A percentile compares a stretch with the other conserved stretches of the same genome.
phyloP scores from a whole-genome alignment of 2,888 invertebrate genomes.

The Holacanthella duospinosa region DNA sequence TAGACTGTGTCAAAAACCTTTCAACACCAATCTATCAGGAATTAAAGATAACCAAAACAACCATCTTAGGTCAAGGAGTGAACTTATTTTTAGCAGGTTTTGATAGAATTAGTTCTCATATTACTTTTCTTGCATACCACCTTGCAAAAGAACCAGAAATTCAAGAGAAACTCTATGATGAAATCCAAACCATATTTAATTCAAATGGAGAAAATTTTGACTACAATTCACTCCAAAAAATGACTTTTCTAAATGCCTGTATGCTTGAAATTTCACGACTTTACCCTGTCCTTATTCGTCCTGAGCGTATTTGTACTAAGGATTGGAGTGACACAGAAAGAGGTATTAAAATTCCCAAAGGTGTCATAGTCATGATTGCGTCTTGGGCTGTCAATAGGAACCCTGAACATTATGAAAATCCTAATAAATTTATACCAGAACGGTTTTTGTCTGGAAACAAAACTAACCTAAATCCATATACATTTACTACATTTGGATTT shows the following conservation, averaged over 20 bases:
- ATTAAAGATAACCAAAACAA: slow-evolving; percentile 15
- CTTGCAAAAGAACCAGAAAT: slow-evolving; percentile 18
- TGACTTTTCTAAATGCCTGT: slow-evolving; percentile 20
- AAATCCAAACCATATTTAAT: slow-evolving; percentile 17
- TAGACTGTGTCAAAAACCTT: not conserved
- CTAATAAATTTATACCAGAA: slow-evolving; percentile 16
- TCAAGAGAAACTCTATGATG: slow-evolving; percentile 16
- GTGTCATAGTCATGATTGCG: slow-evolving; percentile 21
- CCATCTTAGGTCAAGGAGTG: slow-evolving; percentile 20
- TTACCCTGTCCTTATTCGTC: slow-evolving; percentile 19
- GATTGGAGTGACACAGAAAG: slow-evolving; percentile 23
- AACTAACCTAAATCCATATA: slow-evolving; percentile 19
- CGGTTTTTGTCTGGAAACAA: slow-evolving; percentile 26
- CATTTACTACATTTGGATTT: slow-evolving; percentile 18
- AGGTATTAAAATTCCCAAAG: slow-evolving; percentile 9
- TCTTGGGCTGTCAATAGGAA: slow-evolving; percentile 24
- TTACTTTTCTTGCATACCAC: slow-evolving; percentile 15
- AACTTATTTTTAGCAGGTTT: slow-evolving; percentile 26
- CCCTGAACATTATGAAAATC: slow-evolving; percentile 16
- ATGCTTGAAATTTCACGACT: slow-evolving; percentile 20
- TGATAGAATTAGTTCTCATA: slow-evolving; percentile 23
- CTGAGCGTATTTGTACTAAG: slow-evolving; percentile 26
- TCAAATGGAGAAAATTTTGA: slow-evolving; percentile 17
- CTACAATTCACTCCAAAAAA: slow-evolving; percentile 18
- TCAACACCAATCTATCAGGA: slow-evolving; percentile 15